Evolutionary conservation across 1,140 invertebrate genomes (phyloP), one percentile per base, ranked within the genome.

Genomic region (Linepithema humile): DNA sequence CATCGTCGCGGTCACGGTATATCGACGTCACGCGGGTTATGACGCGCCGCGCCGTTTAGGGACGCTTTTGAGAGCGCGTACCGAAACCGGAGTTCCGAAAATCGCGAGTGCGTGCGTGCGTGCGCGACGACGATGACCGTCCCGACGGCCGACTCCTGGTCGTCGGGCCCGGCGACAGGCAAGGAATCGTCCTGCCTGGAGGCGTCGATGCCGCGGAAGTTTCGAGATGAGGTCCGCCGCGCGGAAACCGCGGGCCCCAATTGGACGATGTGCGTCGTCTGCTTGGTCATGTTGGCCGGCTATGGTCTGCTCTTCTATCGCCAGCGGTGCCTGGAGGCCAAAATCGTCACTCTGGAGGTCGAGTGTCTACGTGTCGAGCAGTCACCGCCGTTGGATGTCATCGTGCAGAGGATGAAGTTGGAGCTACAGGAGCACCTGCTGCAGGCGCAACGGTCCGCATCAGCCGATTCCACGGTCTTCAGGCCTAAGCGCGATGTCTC

Each of bases 241-340:
- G 59, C 60, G 69, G 62, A 62, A 64, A 43, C 50, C 35, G 70
- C 50, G 40, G 65, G 50, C 26, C 64, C 92, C 26, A 93, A 90
- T 86, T 93, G 90, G 91, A 88, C 89, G 7, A 90, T 94, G 91
- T 92, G 92, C 88, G 82, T 88, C 70, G 85, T 94, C 74, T 94
- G 94, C 85, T 55, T 94, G n/a, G 85, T 84, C 75, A 93, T 93
- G 82, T 70, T 94, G 48, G 87, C 85, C 10, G 86, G 93, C 67
- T 93, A 91, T 69, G 91, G 89, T 35, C 83, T 94, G 59, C 91
- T 94, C 32, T 87, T 84, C 20, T 94, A 93, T 83, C 89, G 93
- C 80, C 91, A 94, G 75, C 74, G 92, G 7, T 69, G 87, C 5
- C 88, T 94, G 29, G 94, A 94, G 67, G 84, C 91, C 67, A 89